These are phyloP conservation scores for Anoplolepis gracilipes DNA, from an alignment of 1,140 invertebrate genomes.

Conservation along the genomic window DNA sequence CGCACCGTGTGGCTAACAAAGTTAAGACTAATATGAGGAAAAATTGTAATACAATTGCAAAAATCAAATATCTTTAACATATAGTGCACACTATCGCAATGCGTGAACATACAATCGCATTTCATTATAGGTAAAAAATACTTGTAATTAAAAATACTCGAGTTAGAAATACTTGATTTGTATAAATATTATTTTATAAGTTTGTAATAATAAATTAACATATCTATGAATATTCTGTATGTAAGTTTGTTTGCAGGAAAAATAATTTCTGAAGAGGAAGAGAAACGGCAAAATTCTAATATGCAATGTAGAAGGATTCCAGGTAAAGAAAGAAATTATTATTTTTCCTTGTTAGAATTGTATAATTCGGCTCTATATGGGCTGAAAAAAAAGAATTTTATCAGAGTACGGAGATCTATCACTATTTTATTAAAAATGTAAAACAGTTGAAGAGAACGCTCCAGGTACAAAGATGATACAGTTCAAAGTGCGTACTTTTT, in stretches of 20 bases:
- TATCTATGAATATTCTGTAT: neutral
- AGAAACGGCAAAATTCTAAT: neutral
- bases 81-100: neutral
- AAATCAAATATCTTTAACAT: neutral
- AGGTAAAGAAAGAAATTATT: no score
- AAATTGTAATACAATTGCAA: neutral
- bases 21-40: neutral
- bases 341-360: neutral
- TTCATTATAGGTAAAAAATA: no score
- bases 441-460: constrained; percentile 52
- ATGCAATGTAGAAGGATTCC: neutral
- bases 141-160: neutral
- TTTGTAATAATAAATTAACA: neutral
- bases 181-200: neutral
- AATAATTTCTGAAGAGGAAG: neutral
- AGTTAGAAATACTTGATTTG: neutral
- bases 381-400: neutral
- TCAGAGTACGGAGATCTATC: neutral
- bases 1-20: neutral
- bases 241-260: neutral
- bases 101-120: neutral
- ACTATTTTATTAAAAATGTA: constrained; percentile 71
- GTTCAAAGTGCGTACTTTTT: constrained; percentile 15
- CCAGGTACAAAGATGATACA: constrained; percentile 68
- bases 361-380: neutral